Percentiles rank a stretch among this genome's conserved stretches.
These are phyloP conservation scores for Oxycera nigricornis DNA, from an alignment of 2,888 invertebrate species.

Conservation along the genomic window DNA sequence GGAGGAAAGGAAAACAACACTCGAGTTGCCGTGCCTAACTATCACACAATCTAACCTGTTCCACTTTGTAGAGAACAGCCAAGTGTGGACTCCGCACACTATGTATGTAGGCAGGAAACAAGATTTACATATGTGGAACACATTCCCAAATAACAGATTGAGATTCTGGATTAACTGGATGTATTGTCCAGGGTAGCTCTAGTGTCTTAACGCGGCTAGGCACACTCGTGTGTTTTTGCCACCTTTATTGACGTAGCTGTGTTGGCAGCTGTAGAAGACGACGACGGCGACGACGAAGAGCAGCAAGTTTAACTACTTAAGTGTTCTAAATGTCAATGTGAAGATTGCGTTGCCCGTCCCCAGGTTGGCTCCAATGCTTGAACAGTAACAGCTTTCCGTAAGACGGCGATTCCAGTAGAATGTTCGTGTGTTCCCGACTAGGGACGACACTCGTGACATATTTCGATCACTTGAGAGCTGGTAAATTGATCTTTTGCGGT, in stretches of 20 bases:
- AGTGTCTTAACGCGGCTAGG: neutral
- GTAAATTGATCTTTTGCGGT: conserved; percentile 4
- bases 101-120: neutral
- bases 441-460: neutral
- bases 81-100: neutral
- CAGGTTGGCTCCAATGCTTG: neutral
- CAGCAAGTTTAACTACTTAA: neutral
- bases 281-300: neutral
- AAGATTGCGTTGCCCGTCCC: neutral
- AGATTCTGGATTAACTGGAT: conserved; percentile 31
- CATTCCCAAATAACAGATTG: conserved; percentile 15
- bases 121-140: conserved; percentile 1
- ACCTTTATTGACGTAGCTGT: neutral
- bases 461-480: no score
- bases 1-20: neutral
- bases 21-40: conserved; percentile 2
- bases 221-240: neutral
- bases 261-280: no score
- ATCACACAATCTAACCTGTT: conserved; percentile 21
- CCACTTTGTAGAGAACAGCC: neutral
- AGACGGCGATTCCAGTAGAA: neutral
- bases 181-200: neutral
- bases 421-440: neutral
- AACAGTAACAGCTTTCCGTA: neutral
- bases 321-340: neutral